Base-by-base conservation (phyloP, 2,888 invertebrate genomes). In the Formica aserva region DNA sequence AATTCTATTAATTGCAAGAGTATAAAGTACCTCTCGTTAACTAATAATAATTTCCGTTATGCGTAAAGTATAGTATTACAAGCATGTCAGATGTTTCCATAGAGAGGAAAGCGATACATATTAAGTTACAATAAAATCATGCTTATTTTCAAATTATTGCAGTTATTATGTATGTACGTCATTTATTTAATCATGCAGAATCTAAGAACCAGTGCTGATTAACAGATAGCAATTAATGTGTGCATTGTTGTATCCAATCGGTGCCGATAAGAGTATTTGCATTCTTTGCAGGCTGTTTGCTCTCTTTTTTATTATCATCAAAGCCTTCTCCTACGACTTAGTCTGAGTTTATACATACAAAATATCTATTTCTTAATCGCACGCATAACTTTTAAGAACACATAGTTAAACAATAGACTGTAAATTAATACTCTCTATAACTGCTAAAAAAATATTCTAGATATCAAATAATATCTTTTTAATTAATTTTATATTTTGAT, bases 111-210 rank as follows among this genome's bases (percentile, higher is more conserved):
- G 72, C 45, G 18, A 32, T 32, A 57, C 22, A 13, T 69, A 60
- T 71, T 71, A 32, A 78, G 45, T 78, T 66, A 57, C 41, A 72
- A 32, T 29, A 1, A 15, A 71, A 2, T 71, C 74, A 62, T 81
- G 63, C 81, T 81, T 80, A 62, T 45, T 66, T 77, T 13, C 29
- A 77, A 52, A 15, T 69, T 69, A 55, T 52, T 38, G 41, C 72
- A 57, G 55, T 57, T 71, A 57, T 29, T 57, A 57, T 41, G 29
- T 55, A 5, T 69, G 22, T 55, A 57, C 2, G 45, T 32, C 15
- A 57, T 55, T 77, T 77, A 52, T 55, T 77, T 69, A 29, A 71
- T 6, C 29, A 57, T 69, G 57, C 72, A 15, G 2, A 66, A n/a
- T 65, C 8, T 18, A 38, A 55, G 26, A 11, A 77, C 29, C 13